Base-by-base conservation (phyloP, 1,140 invertebrate genomes). In the Colletes gigas region DNA sequence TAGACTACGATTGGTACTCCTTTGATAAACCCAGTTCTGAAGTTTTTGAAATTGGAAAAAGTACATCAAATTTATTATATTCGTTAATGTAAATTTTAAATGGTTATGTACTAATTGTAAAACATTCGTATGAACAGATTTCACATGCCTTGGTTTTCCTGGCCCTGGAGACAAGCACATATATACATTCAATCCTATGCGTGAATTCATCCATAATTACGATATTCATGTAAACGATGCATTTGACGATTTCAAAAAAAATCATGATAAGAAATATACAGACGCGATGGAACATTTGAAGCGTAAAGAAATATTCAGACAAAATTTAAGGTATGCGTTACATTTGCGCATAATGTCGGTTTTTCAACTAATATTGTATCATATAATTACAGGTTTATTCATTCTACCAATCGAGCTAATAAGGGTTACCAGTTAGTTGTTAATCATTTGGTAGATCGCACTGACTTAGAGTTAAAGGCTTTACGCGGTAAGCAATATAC, bases 141-240 rank as follows among this genome's bases (percentile, higher is more conserved):
- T 96, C 85, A 95, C 95, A 17, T 99, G 98, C 89, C 93, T 94
- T 0, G 94, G 95, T 21, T 99, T 98, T 91, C 98, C 98, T 1
- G 98, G 98, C 4, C 98, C 98, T 10, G 98, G 98, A 19, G 92
- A 94, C 4, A 94, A 94, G 30, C 96, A 97, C 87, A 93, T 96
- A 88, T 96, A 96, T 71, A 97, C 96, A 3, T 98, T 98, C 90
- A 99, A 99, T 94, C 98, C 98, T 6, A 98, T 99, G 96, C 95
- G 94, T 65, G 98, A 99, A 94, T 99, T 98, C 88, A 94, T 99
- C 55, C 95, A 97, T 88, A 93, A 94, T 84, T 91, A 95, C 54
- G 95, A 97, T 60, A 88, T 92, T 0, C 98, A 99, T 91, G 94
- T 98, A 3, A 93, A 97, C 57, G 92, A 94, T 66, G 96, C 96